Percentiles rank a stretch among this genome's conserved stretches.
phyloP scores from a whole-genome alignment of 1,140 invertebrate species.

The Dreissena polymorpha region DNA sequence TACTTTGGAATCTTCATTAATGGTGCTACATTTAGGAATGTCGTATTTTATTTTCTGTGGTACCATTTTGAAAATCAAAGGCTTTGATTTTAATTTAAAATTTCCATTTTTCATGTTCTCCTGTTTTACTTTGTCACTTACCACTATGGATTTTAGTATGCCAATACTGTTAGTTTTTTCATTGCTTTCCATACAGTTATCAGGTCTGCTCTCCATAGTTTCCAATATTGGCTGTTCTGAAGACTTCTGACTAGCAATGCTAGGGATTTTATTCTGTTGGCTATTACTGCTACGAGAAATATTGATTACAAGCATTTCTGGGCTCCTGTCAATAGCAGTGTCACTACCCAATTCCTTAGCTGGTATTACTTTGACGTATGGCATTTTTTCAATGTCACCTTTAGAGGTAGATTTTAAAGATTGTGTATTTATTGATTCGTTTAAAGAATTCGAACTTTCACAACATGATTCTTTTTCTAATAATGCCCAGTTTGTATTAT shows the following conservation, averaged over 20 bases:
- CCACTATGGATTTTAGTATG: background rate
- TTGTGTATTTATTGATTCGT: background rate
- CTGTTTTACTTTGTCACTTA: background rate
- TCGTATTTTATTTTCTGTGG: background rate
- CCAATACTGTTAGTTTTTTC: slow-evolving; percentile 2
- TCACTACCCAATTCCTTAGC: slow-evolving; percentile 16
- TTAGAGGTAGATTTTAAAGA: background rate
- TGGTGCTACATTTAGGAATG: background rate
- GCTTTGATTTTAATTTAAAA: background rate
- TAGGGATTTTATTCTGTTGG: background rate
- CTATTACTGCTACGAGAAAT: slow-evolving; percentile 14
- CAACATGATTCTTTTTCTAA: background rate
- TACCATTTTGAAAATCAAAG: background rate
- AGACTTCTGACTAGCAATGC: background rate
- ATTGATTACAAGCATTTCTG: slow-evolving; percentile 42
- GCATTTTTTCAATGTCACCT: slow-evolving; percentile 7
- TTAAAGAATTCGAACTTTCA: slow-evolving; percentile 1
- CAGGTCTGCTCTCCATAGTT: background rate
- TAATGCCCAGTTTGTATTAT: background rate
- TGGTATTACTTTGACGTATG: slow-evolving; percentile 34
- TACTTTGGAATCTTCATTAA: background rate
- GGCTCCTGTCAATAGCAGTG: slow-evolving; percentile 16
- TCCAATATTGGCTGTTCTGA: background rate
- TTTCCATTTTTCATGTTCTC: background rate
- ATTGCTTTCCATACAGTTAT: background rate